phyloP scores from a whole-genome alignment of 1,140 invertebrate genomes.

The Platorchestia sp. region DNA sequence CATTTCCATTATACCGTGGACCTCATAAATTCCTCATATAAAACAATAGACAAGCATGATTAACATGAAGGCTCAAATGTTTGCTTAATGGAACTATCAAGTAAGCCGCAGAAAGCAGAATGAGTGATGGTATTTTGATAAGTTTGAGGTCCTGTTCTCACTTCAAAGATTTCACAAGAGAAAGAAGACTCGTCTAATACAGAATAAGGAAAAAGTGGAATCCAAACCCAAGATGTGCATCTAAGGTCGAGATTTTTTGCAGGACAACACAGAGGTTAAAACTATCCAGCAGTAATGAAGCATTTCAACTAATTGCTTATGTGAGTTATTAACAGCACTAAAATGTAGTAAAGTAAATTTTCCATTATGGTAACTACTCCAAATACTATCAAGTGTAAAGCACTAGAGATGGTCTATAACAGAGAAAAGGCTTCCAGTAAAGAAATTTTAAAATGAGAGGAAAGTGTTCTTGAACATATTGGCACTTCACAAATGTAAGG shows the following conservation, averaged over 20 bases:
- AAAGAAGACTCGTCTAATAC: too few species aligned
- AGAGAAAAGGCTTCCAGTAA: background rate
- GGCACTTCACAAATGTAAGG: too few species aligned
- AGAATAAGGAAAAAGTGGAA: too few species aligned
- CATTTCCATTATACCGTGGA: background rate
- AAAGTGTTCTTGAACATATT: too few species aligned
- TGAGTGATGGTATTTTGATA: background rate
- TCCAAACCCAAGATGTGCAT: too few species aligned
- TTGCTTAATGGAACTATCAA: background rate
- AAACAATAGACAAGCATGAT: background rate
- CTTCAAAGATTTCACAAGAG: too few species aligned
- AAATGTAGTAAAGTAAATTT: background rate
- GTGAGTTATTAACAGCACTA: background rate
- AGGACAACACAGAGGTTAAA: background rate
- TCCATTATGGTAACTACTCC: background rate
- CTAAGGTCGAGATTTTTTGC: too few species aligned
- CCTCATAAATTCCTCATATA: background rate
- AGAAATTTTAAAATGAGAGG: background rate
- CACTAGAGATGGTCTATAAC: background rate
- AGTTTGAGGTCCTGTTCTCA: too few species aligned
- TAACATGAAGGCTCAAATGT: background rate
- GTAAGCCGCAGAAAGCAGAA: background rate
- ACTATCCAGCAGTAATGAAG: background rate
- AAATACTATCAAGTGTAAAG: background rate
- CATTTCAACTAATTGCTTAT: background rate